Evolutionary conservation across 2,113 vertebrate genomes (phyloP), one percentile per base, ranked within the genome.

Genomic region (Tichodroma muraria): DNA sequence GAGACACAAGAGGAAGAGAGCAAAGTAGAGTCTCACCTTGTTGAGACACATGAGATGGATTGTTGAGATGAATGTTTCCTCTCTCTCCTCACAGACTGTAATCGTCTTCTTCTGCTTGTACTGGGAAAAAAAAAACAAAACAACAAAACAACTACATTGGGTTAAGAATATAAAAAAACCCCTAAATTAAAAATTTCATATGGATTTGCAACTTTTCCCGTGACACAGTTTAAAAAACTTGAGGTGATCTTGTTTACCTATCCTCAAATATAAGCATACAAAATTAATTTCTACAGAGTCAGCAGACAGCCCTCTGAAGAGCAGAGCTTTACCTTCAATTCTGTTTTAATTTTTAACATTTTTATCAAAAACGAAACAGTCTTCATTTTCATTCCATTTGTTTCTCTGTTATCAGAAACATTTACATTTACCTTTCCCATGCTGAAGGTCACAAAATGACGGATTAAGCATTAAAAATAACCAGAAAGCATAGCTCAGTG

Each of bases 381-480:
- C 89, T 95, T 80, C 80, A 82, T 93, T 97, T 96, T 96, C 72
- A 95, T 96, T 97, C 94, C 44, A 56, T 90, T 97, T 91, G 61
- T 89, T 94, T 93, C 72, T 83, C 81, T 93, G 68, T 63, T 96
- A 76, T 81, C 86, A 85, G 52, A 78, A 94, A 96, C 91, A 97
- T 97, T 97, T 97, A 94, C 91, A 96, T 97, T 95, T 96, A 89
- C 90, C 78, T 96, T 97, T 97, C 83, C 73, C 73, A 57, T 71
- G 45, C 49, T 95, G 91, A 97, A 97, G 95, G 89, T 96, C 93
- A 97, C 61, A 66, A 53, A 87, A 87, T 94, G 93, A 97, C 96
- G 90, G 88, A 97, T 96, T 95, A 82, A 94, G 95, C 38, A 90
- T 92, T 88, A 94, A 80, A 72, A 97, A 93, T 90, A 95, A 96